phyloP scores from a whole-genome alignment of 2,797 vertebrate genomes.

The Sebastes jordani region DNA sequence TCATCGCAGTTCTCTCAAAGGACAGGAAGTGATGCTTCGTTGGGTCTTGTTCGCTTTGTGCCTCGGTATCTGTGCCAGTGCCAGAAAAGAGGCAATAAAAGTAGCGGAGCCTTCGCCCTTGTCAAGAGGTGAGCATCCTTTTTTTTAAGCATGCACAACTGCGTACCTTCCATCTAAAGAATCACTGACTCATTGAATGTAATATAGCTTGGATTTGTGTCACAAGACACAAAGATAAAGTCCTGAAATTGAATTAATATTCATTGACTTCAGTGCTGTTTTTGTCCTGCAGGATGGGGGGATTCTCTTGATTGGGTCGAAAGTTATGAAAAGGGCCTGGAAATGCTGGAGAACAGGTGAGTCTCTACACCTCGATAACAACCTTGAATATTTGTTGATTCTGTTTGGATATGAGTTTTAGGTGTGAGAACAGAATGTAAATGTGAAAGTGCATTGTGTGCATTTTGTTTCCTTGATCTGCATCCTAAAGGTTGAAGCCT shows the following conservation, averaged over 20 bases:
- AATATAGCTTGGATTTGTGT: background rate
- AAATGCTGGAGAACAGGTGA: constrained; percentile 82
- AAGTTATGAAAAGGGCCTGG: constrained; percentile 87
- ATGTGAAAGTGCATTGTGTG: background rate
- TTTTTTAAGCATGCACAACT: background rate
- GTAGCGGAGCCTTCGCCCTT: constrained; percentile 24
- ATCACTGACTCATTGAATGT: background rate
- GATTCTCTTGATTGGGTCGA: constrained; percentile 84
- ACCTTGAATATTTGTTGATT: background rate
- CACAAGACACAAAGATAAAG: background rate
- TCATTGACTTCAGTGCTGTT: background rate
- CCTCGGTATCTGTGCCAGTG: constrained; percentile 49
- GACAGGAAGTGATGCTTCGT: constrained; percentile 52
- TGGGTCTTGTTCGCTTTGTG: constrained; percentile 53
- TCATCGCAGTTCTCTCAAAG: constrained; percentile 6
- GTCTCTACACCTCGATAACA: background rate
- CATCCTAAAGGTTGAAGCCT: background rate
- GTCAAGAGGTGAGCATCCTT: constrained; percentile 59
- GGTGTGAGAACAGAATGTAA: background rate
- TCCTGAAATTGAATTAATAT: background rate
- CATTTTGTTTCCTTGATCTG: background rate
- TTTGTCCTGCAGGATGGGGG: constrained; percentile 84
- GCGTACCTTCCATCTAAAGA: background rate
- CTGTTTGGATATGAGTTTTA: background rate
- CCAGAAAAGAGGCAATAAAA: constrained; percentile 38